These are phyloP conservation scores for Neuroterus valhalla DNA, from an alignment of 1,140 invertebrate genomes.

Conservation along the genomic window DNA sequence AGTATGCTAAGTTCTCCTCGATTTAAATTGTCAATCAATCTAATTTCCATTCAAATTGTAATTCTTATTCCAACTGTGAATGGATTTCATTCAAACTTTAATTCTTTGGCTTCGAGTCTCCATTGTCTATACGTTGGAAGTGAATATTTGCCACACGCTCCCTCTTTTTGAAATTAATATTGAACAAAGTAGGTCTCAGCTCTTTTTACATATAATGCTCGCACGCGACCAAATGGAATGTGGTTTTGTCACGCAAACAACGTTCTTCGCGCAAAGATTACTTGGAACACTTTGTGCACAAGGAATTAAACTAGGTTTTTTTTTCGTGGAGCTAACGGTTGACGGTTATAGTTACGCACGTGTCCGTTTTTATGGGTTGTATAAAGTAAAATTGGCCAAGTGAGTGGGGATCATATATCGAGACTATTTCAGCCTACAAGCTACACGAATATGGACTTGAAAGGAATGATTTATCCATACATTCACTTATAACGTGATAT, in stretches of 20 bases:
- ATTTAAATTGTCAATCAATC: no score
- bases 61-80: no score
- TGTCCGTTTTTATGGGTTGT: constrained; percentile 8
- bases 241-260: constrained; percentile 25
- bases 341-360: constrained; percentile 16
- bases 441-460: not conserved
- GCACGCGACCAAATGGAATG: constrained; percentile 9
- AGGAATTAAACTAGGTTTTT: constrained; percentile 8
- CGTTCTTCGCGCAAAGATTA: constrained; percentile 13
- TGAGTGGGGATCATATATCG: not conserved
- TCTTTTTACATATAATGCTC: constrained; percentile 7
- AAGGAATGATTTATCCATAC: not conserved
- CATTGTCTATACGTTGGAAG: not conserved
- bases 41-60: no score
- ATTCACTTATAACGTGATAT: no score
- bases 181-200: not conserved
- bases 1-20: no score
- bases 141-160: not conserved
- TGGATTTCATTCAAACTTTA: no score
- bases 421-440: not conserved
- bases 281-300: constrained; percentile 18
- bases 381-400: not conserved
- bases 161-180: not conserved
- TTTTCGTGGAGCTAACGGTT: constrained; percentile 14
- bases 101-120: no score